phyloP scores from a whole-genome alignment of 1,140 invertebrate genomes.

The Drosophila busckii region DNA sequence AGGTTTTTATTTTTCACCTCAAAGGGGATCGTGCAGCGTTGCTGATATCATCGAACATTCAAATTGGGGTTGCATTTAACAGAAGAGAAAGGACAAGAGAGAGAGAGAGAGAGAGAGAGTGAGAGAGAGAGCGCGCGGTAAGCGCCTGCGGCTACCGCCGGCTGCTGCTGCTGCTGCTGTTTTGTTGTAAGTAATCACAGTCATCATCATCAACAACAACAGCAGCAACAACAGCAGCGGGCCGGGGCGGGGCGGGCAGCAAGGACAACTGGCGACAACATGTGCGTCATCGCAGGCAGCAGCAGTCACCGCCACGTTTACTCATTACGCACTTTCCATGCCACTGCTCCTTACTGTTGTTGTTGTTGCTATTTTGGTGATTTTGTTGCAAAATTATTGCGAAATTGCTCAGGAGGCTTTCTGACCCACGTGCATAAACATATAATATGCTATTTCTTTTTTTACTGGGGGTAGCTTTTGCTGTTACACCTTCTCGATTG shows the following conservation, averaged over 20 bases:
- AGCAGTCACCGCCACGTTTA: slow-evolving; percentile 65
- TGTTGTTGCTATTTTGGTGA: slow-evolving; percentile 28
- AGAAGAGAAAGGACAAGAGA: too few species aligned
- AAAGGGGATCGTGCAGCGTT: slow-evolving; percentile 60
- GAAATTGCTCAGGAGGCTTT: slow-evolving; percentile 48
- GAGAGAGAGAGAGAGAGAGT: too few species aligned
- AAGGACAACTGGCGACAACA: slow-evolving; percentile 73
- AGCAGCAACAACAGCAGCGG: slow-evolving; percentile 8
- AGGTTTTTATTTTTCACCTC: slow-evolving; percentile 53
- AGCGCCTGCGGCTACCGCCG: slow-evolving; percentile 53
- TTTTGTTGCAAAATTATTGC: slow-evolving; percentile 51
- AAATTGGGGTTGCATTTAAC: slow-evolving; percentile 71
- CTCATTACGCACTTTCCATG: slow-evolving; percentile 48
- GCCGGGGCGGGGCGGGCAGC: slow-evolving; percentile 26
- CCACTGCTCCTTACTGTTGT: slow-evolving; percentile 14
- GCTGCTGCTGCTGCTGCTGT: slow-evolving; percentile 30
- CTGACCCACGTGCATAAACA: slow-evolving; percentile 27
- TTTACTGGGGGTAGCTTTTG: slow-evolving; percentile 61
- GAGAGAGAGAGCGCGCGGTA: too few species aligned
- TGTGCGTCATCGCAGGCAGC: slow-evolving; percentile 68
- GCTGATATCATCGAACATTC: slow-evolving; percentile 63
- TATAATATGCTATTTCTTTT: slow-evolving; percentile 14
- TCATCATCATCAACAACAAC: slow-evolving; percentile 64
- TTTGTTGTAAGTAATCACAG: slow-evolving; percentile 76
- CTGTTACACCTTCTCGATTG: slow-evolving; percentile 31